These are phyloP conservation scores for Hedya salicella DNA, from an alignment of 2,888 invertebrate genomes.

Conservation along the genomic window DNA sequence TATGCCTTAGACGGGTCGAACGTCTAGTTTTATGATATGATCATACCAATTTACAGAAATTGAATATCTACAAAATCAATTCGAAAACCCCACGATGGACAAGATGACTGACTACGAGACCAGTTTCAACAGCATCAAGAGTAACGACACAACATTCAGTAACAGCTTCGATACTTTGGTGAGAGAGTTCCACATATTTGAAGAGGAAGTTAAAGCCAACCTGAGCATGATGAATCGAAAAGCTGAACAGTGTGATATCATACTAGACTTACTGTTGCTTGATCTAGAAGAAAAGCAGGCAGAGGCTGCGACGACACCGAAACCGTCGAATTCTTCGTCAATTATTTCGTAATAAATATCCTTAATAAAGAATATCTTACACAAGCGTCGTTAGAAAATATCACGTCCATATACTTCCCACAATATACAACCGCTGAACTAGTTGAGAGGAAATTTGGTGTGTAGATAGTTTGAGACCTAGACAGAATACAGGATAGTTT, in stretches of 20 bases:
- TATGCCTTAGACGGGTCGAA: too few relatives aligned
- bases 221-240: neutral
- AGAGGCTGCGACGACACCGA: neutral
- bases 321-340: neutral
- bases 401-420: too few relatives aligned
- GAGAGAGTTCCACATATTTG: neutral
- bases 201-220: neutral
- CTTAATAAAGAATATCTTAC: too few relatives aligned
- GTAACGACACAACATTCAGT: neutral
- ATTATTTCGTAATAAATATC: too few relatives aligned
- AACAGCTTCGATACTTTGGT: neutral
- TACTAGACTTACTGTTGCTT: neutral
- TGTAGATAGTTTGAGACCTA: too few relatives aligned
- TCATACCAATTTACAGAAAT: constrained; percentile 1
- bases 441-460: too few relatives aligned
- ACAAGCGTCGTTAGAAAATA: too few relatives aligned
- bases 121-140: neutral
- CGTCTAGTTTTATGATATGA: too few relatives aligned
- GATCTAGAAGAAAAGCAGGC: neutral
- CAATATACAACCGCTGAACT: too few relatives aligned
- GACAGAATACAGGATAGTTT: too few relatives aligned
- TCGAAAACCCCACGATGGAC: neutral
- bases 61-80: neutral
- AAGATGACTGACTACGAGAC: neutral
- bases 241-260: neutral